phyloP scores from a whole-genome alignment of 2,888 invertebrate species.

The Arrhopalites spinosus region DNA sequence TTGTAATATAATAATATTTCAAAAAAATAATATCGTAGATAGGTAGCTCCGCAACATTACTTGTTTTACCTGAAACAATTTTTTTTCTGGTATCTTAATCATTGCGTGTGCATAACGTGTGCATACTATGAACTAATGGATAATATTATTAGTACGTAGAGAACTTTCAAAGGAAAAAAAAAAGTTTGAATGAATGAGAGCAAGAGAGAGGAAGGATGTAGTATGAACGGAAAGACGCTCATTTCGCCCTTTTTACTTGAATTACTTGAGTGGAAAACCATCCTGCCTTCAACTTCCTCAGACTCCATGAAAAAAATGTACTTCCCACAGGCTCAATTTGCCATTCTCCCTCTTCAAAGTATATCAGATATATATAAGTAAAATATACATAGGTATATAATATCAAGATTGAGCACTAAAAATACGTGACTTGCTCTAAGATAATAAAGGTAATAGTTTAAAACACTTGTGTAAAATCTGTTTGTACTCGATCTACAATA shows the following conservation, averaged over 20 bases:
- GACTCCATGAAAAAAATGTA: constrained; percentile 6
- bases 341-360: not conserved
- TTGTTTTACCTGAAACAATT: not conserved
- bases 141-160: not conserved
- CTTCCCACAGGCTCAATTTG: constrained; percentile 28
- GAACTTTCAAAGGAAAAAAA: not conserved
- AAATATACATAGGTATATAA: not conserved
- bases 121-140: not conserved
- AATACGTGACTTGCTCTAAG: constrained; percentile 12
- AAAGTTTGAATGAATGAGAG: constrained; percentile 34
- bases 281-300: constrained; percentile 44
- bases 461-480: too few relatives aligned
- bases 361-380: too few relatives aligned
- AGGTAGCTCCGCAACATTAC: not conserved
- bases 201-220: constrained; percentile 31
- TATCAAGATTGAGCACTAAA: constrained; percentile 18
- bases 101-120: not conserved
- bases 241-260: constrained; percentile 48
- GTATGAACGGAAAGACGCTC: constrained; percentile 47
- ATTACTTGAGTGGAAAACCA: constrained; percentile 51
- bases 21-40: too few relatives aligned
- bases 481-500: too few relatives aligned
- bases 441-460: not conserved
- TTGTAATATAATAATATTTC: too few relatives aligned
- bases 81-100: too few relatives aligned